These are phyloP conservation scores for Neotoma lepida DNA, from an alignment of 2,113 vertebrate genomes.

Conservation along the genomic window DNA sequence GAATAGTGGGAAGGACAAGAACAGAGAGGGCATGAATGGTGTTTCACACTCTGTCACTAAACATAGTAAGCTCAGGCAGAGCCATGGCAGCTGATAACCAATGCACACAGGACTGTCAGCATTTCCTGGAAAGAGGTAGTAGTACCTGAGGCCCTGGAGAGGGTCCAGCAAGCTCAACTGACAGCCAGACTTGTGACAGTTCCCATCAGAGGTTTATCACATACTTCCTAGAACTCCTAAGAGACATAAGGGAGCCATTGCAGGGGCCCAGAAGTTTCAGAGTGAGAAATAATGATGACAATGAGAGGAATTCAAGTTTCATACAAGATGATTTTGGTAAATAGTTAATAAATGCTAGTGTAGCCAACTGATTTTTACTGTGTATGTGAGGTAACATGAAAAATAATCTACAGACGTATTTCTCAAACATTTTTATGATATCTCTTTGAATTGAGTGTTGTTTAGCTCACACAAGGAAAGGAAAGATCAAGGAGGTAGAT, in stretches of 20 bases:
- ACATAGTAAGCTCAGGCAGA: neutral
- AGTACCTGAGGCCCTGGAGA: neutral
- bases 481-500: neutral
- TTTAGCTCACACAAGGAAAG: neutral
- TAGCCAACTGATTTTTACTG: neutral
- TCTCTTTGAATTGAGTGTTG: neutral
- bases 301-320: neutral
- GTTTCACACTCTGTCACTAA: fast-evolving
- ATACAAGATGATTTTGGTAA: neutral
- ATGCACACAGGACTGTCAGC: neutral
- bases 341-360: neutral
- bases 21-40: fast-evolving
- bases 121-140: neutral
- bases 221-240: neutral
- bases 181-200: neutral
- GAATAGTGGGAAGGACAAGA: neutral
- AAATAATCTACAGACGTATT: neutral
- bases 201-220: neutral
- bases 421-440: neutral
- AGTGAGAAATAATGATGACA: neutral
- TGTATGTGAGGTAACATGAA: neutral
- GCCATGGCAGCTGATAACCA: neutral
- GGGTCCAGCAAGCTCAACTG: neutral
- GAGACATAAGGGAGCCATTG: neutral
- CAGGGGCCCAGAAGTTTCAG: neutral